Evolutionary conservation across 1,140 invertebrate species (phyloP).

Genomic region (Drosophila bifasciata): DNA sequence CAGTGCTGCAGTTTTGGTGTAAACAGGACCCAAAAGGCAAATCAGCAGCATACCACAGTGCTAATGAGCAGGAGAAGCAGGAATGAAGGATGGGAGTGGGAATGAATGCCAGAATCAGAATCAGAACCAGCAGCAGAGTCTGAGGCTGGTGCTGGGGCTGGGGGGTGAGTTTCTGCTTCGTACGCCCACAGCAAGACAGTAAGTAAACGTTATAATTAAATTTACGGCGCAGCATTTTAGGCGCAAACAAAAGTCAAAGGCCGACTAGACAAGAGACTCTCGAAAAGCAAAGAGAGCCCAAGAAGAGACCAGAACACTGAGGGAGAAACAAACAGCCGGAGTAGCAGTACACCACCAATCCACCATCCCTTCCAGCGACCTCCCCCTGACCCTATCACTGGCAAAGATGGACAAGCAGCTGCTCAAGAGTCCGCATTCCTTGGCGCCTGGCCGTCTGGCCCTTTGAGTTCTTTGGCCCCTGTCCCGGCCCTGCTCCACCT

Average conservation of each 20-base stretch:
- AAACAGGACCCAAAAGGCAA: slow-evolving; percentile 16
- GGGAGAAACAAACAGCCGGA: slow-evolving; percentile 19
- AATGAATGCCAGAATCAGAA: too few relatives aligned
- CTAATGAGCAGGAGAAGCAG: slow-evolving; percentile 30
- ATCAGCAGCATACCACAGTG: slow-evolving; percentile 26
- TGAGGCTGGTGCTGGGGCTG: not conserved
- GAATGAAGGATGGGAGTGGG: too few relatives aligned
- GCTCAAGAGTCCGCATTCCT: slow-evolving; percentile 52
- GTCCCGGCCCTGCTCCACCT: too few relatives aligned
- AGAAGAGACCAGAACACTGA: slow-evolving; percentile 9
- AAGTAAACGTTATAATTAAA: slow-evolving; percentile 77
- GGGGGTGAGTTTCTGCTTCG: not conserved
- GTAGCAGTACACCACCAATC: not conserved
- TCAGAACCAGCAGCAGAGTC: too few relatives aligned
- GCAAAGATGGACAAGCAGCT: slow-evolving; percentile 37
- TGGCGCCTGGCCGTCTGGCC: slow-evolving; percentile 52
- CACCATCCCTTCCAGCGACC: not conserved
- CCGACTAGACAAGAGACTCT: slow-evolving; percentile 29
- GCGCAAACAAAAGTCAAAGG: slow-evolving; percentile 59
- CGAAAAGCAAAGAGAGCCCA: not conserved
- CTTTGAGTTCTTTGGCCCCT: slow-evolving; percentile 17
- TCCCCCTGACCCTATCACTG: slow-evolving; percentile 16
- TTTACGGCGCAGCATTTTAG: slow-evolving; percentile 59
- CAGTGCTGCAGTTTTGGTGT: not conserved
- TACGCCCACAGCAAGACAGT: slow-evolving; percentile 27